These are phyloP conservation scores for Oreocharis arfaki DNA, from an alignment of 2,113 vertebrate genomes.

Conservation along the genomic window DNA sequence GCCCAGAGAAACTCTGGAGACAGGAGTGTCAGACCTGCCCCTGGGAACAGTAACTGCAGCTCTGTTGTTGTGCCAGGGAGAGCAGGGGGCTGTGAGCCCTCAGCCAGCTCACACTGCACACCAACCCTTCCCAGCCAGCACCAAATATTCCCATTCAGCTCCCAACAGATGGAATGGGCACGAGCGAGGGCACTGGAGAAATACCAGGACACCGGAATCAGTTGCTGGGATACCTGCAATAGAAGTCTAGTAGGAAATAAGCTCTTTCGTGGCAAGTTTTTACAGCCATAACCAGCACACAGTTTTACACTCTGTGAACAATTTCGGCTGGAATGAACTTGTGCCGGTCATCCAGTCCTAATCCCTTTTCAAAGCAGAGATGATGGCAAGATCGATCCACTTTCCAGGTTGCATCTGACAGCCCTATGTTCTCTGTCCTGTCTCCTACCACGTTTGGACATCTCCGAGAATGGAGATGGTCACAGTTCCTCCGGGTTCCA, in stretches of 20 bases:
- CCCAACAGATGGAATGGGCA: rapidly evolving
- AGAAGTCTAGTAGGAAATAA: rapidly evolving
- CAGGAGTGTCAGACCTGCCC: no score
- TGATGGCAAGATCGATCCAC: rapidly evolving
- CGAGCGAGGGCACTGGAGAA: not conserved
- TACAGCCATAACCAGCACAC: rapidly evolving
- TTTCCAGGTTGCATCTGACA: no score
- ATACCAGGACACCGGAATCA: rapidly evolving
- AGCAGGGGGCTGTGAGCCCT: not conserved
- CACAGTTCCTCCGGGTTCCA: not conserved
- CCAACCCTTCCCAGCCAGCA: not conserved
- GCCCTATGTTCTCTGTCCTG: not conserved
- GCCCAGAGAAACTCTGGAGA: not conserved
- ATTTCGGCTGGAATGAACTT: not conserved
- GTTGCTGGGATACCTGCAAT: not conserved
- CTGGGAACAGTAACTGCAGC: not conserved
- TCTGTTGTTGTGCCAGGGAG: not conserved
- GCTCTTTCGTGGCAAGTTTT: not conserved
- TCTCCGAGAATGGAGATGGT: not conserved
- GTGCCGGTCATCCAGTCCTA: no score
- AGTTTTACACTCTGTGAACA: not conserved
- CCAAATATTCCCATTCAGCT: not conserved
- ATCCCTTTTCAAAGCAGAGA: not conserved
- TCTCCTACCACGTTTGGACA: not conserved
- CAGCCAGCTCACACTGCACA: not conserved